Conservation (phyloP, 37 sponge, comb jelly and placozoan genomes). For the Petrosia ficiformis region DNA sequence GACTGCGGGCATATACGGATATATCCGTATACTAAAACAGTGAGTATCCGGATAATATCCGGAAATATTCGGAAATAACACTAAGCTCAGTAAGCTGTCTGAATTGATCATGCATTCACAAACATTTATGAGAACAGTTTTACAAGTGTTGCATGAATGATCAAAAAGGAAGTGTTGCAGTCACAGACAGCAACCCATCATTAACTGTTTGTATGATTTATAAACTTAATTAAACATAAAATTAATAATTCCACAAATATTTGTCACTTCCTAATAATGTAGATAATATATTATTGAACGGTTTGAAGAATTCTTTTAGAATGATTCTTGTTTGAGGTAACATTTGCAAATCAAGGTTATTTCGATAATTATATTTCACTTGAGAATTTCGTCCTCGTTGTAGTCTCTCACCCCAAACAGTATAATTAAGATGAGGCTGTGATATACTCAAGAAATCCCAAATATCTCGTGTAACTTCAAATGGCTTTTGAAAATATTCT, state of each 20-base stretch:
- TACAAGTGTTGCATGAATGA: no score
- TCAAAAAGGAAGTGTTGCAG: no score
- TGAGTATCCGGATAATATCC: no score
- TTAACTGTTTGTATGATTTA: no score
- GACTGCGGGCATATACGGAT: no score
- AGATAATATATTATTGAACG: slow-evolving; percentile 19
- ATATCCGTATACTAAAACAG: no score
- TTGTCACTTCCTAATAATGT: slow-evolving; percentile 13
- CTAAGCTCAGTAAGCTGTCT: no score
- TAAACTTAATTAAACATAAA: not conserved
- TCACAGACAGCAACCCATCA: no score
- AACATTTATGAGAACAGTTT: no score
- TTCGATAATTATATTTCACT: slow-evolving; percentile 5
- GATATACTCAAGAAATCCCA: not conserved
- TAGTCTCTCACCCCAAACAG: not conserved
- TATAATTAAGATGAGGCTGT: not conserved
- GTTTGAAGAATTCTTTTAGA: slow-evolving; percentile 23
- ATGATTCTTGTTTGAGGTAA: slow-evolving; percentile 21
- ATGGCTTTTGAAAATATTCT: not conserved
- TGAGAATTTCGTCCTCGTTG: not conserved
- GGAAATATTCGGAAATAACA: no score
- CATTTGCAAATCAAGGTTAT: slow-evolving; percentile 28
- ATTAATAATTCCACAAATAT: slow-evolving; percentile 3
- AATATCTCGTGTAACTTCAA: not conserved
- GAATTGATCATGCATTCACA: no score